These are phyloP conservation scores for Cheilosia grossa DNA, from an alignment of 2,888 invertebrate genomes.

Conservation along the genomic window DNA sequence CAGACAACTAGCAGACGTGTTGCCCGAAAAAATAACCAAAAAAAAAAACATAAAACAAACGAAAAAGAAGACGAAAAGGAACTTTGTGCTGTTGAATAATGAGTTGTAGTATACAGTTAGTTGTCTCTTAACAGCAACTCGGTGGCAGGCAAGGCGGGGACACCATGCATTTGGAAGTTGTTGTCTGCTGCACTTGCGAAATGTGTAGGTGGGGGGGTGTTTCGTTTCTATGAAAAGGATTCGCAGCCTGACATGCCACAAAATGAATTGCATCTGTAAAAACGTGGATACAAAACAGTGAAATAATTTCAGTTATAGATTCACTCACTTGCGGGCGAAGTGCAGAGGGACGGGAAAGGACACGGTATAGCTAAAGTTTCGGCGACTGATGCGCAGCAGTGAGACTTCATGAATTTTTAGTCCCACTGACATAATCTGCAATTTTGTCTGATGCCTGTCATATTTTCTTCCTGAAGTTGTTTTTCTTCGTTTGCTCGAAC, in stretches of 20 bases:
- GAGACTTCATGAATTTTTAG: slow-evolving; percentile 43
- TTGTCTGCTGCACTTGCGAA: slow-evolving; percentile 70
- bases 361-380: neutral
- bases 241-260: slow-evolving; percentile 53
- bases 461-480: neutral
- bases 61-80: slow-evolving; percentile 7
- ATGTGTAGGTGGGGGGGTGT: slow-evolving; percentile 39
- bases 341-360: slow-evolving; percentile 10
- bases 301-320: slow-evolving; percentile 65
- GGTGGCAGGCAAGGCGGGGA: slow-evolving; percentile 7
- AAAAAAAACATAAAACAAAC: slow-evolving; percentile 17
- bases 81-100: slow-evolving; percentile 73
- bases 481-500: neutral
- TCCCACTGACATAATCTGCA: slow-evolving; percentile 62
- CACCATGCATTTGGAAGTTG: slow-evolving; percentile 39
- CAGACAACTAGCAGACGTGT: slow-evolving; percentile 73
- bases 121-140: slow-evolving; percentile 54
- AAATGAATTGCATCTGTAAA: slow-evolving; percentile 71
- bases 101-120: slow-evolving; percentile 69
- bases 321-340: slow-evolving; percentile 36
- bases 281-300: slow-evolving; percentile 62
- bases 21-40: slow-evolving; percentile 30
- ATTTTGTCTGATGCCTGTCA: slow-evolving; percentile 42
- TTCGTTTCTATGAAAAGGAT: slow-evolving; percentile 31
- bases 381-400: slow-evolving; percentile 13